A percentile compares a stretch with the other conserved stretches of the same genome.
Evolutionary conservation across 2,797 vertebrate species (phyloP).

Genomic region (Sylvia borin): DNA sequence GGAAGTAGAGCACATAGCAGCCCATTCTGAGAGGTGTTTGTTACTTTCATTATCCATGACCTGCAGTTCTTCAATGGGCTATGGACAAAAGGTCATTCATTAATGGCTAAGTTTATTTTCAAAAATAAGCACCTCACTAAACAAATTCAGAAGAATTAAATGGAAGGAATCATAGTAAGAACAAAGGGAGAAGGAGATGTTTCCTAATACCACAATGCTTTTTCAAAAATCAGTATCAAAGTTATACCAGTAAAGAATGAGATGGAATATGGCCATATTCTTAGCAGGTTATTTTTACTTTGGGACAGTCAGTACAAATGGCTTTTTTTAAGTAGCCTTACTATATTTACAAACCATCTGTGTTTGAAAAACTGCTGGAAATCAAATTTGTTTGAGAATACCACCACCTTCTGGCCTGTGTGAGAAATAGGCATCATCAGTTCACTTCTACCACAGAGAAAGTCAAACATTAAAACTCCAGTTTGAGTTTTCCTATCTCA

Average conservation of each 20-base stretch:
- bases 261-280: neutral
- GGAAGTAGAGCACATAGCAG: neutral
- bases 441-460: neutral
- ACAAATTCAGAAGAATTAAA: neutral
- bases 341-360: slow-evolving; percentile 20
- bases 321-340: neutral
- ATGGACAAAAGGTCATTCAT: neutral
- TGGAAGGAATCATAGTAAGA: neutral
- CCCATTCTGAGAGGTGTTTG: neutral
- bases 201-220: neutral
- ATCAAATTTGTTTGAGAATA: neutral
- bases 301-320: neutral
- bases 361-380: neutral
- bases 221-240: neutral
- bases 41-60: neutral
- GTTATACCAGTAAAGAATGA: neutral
- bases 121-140: neutral
- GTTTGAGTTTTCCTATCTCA: neutral
- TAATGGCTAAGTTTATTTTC: neutral
- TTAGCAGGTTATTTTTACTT: slow-evolving; percentile 16
- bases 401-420: slow-evolving; percentile 6
- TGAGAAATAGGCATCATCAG: neutral
- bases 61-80: neutral
- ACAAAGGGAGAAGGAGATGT: neutral
- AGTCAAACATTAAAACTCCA: rapidly evolving